A percentile compares a stretch with the other conserved stretches of the same genome.
Conservation (phyloP, 2,113 vertebrate genomes). For the crab-eating macaque (Macaca fascicularis) region T2T-MFA8v1.1 NC_088387.1:70537501-70538000, state of each 20-base stretch:
- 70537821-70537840: background rate
- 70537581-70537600: background rate
- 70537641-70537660: slow-evolving; percentile 26
- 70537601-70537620: slow-evolving; percentile 20
- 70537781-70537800: slow-evolving; percentile 30
- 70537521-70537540: background rate
- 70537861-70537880: background rate
- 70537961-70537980: no score
- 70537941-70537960: background rate
- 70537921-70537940: background rate
- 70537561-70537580: background rate
- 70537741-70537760: slow-evolving; percentile 18
- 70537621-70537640: background rate
- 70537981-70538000: no score
- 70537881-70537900: background rate
- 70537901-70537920: background rate
- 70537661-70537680: background rate
- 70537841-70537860: background rate
- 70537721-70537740: background rate
- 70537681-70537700: background rate
- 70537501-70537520: background rate
- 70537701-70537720: slow-evolving; percentile 19
- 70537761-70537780: background rate
- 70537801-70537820: background rate
- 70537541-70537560: background rate